A percentile compares a stretch with the other conserved stretches of the same genome.
These are phyloP conservation scores for Trinorchestia longiramus DNA, from an alignment of 1,140 invertebrate genomes.

Conservation along the genomic window DNA sequence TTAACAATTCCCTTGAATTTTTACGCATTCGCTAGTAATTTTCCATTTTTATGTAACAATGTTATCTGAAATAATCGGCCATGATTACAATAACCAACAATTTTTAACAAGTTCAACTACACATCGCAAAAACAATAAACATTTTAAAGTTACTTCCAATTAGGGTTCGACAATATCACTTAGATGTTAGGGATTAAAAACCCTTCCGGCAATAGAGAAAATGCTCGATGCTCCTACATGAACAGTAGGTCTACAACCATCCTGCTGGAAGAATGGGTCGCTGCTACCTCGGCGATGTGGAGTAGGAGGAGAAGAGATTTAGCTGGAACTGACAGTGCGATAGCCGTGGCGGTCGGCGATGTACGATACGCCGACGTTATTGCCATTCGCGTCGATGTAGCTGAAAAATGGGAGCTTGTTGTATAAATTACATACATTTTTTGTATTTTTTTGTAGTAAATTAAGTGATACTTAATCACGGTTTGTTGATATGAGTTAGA, in stretches of 20 bases:
- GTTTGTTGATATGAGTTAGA: background rate
- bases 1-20: background rate
- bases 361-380: background rate
- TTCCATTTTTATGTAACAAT: background rate
- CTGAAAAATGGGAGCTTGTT: background rate
- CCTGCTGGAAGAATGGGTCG: background rate
- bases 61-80: too few species aligned
- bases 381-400: background rate
- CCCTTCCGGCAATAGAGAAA: background rate
- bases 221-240: background rate
- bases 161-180: background rate
- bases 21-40: background rate
- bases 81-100: background rate
- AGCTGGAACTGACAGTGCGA: background rate
- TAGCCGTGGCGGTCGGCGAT: constrained; percentile 7
- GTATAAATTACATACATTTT: background rate
- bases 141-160: background rate
- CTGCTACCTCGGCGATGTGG: background rate
- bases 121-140: background rate
- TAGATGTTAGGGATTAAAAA: background rate
- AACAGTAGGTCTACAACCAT: background rate
- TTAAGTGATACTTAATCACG: background rate
- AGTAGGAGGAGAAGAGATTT: background rate
- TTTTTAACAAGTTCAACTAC: background rate
- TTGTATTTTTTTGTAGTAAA: background rate